Evolutionary conservation across 1,140 invertebrate species (phyloP), one percentile per base, ranked within the genome.

Genomic region (Tetraneura akinire): DNA sequence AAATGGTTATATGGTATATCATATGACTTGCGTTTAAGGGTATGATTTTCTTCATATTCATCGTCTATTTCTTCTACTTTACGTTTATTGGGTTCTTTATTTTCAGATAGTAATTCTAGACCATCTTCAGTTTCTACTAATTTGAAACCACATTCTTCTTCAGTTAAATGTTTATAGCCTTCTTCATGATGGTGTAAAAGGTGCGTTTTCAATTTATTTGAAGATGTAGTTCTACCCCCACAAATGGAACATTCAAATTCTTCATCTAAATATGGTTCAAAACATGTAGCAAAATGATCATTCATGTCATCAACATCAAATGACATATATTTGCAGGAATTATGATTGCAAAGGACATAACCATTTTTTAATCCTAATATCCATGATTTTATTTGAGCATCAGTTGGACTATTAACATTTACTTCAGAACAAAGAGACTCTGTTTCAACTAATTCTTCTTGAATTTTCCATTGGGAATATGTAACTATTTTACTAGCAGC

Each of bases 281-380:
- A 81, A 53, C 82, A 84, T 62, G 70, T 80, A 26, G 81, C 78
- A 81, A 81, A 84, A 80, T 84, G 83, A 18, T 83, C 47, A 32
- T 80, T 81, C 83, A 84, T 84, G 49, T 83, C 83, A 18, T 83
- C 81, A 13, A 83, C 37, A 74, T 81, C 78, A 47, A 83, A 80
- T 57, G 83, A 80, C 81, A 83, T 81, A 73, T 82, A 84, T 47
- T 82, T 80, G 62, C 83, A 84, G 71, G 83, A 82, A 68, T 83
- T 82, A 51, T 83, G 83, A 60, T 81, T 71, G n/a, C 83, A 84
- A 45, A 80, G 80, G 4, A 83, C 82, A 80, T 73, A 84, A 18
- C 83, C 83, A 81, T 83, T 80, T 81, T 81, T 83, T 78, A 78
- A 60, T 14, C 13, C 74, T 18, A 26, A 9, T 21, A 78, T 78